phyloP scores from a whole-genome alignment of 2,888 invertebrate species.

The Oscheius myriophilus region DNA sequence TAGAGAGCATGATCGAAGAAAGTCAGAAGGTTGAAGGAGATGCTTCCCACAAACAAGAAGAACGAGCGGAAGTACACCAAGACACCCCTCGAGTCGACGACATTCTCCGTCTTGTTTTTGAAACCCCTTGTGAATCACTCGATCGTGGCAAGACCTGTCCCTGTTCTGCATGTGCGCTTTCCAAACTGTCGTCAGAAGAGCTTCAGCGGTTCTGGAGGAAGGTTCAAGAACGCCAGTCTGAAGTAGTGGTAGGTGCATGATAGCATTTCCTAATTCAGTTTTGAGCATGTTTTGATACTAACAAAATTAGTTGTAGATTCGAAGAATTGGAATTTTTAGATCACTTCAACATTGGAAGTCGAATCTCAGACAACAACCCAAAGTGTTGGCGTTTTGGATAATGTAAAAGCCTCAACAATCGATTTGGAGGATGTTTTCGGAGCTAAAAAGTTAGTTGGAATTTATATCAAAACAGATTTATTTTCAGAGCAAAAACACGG shows the following conservation, averaged over 20 bases:
- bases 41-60: too few relatives aligned
- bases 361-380: neutral
- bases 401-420: too few relatives aligned
- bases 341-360: neutral
- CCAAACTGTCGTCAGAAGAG: constrained; percentile 16
- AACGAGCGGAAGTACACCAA: neutral
- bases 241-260: neutral
- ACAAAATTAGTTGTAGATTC: too few relatives aligned
- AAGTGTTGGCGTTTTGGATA: neutral
- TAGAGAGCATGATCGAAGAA: constrained; percentile 5
- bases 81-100: constrained; percentile 2
- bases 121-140: constrained; percentile 1
- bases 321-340: neutral
- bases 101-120: constrained; percentile 9
- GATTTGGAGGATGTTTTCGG: too few relatives aligned
- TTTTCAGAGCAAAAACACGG: too few relatives aligned
- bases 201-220: constrained; percentile 2
- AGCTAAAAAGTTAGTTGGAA: too few relatives aligned
- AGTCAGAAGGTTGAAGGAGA: too few relatives aligned
- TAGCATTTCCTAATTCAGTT: too few relatives aligned
- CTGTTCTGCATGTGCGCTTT: constrained; percentile 18
- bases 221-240: constrained; percentile 1
- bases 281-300: too few relatives aligned
- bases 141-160: constrained; percentile 5
- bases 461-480: too few relatives aligned